These are phyloP conservation scores for Drosophila erecta DNA, from an alignment of 1,140 invertebrate species.

Conservation along the genomic window DNA sequence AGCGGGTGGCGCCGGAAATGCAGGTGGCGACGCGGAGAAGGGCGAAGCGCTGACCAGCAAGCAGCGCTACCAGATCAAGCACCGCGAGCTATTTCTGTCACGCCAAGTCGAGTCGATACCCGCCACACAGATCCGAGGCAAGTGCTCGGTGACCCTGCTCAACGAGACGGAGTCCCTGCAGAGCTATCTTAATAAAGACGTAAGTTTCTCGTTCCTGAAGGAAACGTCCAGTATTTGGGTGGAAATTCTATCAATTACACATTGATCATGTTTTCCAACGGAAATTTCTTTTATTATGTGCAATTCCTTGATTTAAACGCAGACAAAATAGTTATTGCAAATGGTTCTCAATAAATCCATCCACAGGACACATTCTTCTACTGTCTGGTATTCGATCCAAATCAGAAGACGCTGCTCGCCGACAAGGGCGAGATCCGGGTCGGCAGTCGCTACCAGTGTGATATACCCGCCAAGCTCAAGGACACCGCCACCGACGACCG, in stretches of 20 bases:
- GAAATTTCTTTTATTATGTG: background rate
- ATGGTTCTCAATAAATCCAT: conserved; percentile 57
- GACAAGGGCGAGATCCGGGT: conserved; percentile 97
- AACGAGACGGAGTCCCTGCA: conserved; percentile 98
- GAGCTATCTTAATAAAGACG: conserved; percentile 98
- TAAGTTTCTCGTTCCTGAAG: conserved; percentile 85
- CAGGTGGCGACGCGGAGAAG: conserved; percentile 66
- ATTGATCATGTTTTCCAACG: too few relatives aligned
- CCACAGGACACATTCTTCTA: conserved; percentile 98
- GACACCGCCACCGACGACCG: conserved; percentile 92
- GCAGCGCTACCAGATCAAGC: conserved; percentile 97
- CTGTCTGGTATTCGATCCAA: conserved; percentile 99
- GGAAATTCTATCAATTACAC: too few relatives aligned
- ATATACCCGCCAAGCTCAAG: conserved; percentile 90
- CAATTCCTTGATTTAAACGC: background rate
- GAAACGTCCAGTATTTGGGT: too few relatives aligned
- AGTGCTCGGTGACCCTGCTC: conserved; percentile 98
- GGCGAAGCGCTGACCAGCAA: conserved; percentile 87
- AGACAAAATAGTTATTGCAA: background rate
- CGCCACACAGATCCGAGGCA: conserved; percentile 99
- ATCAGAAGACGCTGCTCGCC: conserved; percentile 98
- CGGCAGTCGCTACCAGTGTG: conserved; percentile 98
- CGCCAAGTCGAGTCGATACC: conserved; percentile 99
- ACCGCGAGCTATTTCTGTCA: conserved; percentile 98
- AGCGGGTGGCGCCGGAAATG: conserved; percentile 28